Percentiles rank a stretch among this genome's conserved stretches.
Conservation (phyloP, 2,888 invertebrate species). For the Tolmerus cingulatus region DNA sequence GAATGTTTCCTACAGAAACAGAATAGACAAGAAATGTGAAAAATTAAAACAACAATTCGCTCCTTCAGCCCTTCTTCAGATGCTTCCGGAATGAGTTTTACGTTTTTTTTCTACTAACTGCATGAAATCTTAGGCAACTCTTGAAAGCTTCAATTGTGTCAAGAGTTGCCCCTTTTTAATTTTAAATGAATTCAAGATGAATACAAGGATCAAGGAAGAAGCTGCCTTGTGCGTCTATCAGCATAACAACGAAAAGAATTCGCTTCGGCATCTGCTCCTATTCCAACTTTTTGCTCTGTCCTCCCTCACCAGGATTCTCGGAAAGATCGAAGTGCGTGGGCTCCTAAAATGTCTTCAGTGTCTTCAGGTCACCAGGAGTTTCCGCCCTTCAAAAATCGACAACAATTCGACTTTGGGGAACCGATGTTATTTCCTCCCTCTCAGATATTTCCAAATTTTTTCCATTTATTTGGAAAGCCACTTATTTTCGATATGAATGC, state of each 20-base stretch:
- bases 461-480: conserved; percentile 4
- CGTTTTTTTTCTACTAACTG: not conserved
- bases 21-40: not conserved
- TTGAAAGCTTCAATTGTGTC: conserved; percentile 26
- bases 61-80: not conserved
- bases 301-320: not conserved
- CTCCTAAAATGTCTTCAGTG: not conserved
- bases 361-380: not conserved
- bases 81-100: not conserved
- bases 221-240: not conserved
- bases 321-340: not conserved
- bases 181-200: conserved; percentile 19
- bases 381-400: not conserved
- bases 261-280: not conserved
- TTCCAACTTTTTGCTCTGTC: too few species aligned
- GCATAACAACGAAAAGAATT: conserved; percentile 1
- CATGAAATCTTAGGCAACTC: not conserved
- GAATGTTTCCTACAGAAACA: not conserved
- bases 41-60: not conserved
- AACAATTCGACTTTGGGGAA: not conserved
- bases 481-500: not conserved
- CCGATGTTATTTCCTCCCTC: not conserved
- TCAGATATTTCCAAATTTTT: not conserved
- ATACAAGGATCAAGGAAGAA: not conserved
- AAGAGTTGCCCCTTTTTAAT: conserved; percentile 27